phyloP scores from a whole-genome alignment of 2,888 invertebrate genomes.

The Plutella xylostella region DNA sequence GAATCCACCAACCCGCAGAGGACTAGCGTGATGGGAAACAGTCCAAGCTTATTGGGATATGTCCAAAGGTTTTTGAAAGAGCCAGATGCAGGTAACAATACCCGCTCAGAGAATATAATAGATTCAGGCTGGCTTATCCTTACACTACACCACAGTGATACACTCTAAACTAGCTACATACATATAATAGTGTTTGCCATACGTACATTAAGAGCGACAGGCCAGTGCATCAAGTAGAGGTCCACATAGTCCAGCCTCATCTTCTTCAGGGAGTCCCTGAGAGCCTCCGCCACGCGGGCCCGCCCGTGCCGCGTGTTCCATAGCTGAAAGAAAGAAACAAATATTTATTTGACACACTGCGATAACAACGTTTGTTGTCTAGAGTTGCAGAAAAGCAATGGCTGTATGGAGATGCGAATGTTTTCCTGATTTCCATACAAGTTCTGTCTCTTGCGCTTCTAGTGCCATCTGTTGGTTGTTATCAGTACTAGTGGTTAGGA shows the following conservation, averaged over 20 bases:
- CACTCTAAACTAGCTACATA: not conserved
- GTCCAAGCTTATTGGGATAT: too few species aligned
- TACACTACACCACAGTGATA: not conserved
- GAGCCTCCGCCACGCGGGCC: slow-evolving; percentile 71
- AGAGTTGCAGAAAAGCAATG: not conserved
- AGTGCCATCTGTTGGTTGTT: not conserved
- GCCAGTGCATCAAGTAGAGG: slow-evolving; percentile 87
- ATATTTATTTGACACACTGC: not conserved
- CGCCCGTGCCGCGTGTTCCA: slow-evolving; percentile 72
- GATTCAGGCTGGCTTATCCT: not conserved
- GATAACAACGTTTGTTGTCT: not conserved
- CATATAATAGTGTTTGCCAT: not conserved
- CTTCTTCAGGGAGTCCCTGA: slow-evolving; percentile 71
- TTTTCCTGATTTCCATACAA: too few species aligned
- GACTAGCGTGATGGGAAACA: too few species aligned
- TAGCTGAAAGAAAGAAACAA: slow-evolving; percentile 29
- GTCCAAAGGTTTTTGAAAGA: too few species aligned
- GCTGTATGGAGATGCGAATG: too few species aligned
- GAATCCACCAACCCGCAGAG: too few species aligned
- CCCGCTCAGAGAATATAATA: too few species aligned
- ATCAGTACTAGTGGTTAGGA: too few species aligned
- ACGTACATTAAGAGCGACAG: slow-evolving; percentile 73
- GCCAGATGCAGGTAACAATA: too few species aligned
- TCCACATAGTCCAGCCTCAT: slow-evolving; percentile 81
- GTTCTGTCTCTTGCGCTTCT: not conserved